Evolutionary conservation across 1,140 invertebrate species (phyloP).

Genomic region (Colletes latitarsis): DNA sequence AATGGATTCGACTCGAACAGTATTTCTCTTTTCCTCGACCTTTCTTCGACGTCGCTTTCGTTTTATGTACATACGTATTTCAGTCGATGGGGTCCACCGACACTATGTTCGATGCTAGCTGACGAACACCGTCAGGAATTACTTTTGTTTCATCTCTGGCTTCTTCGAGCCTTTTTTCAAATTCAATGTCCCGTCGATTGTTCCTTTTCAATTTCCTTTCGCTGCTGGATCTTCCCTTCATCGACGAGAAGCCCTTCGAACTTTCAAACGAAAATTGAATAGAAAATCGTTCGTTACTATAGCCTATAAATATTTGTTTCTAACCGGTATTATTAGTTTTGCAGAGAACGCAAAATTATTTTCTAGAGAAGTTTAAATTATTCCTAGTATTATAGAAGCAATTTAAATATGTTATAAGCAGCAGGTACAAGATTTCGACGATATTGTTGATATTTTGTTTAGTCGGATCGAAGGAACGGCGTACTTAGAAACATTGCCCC

Average conservation of each 20-base stretch:
- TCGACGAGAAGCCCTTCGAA: background rate
- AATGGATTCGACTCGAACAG: conserved; percentile 33
- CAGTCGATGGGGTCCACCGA: conserved; percentile 36
- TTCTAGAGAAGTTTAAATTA: no score
- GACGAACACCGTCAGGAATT: conserved; percentile 55
- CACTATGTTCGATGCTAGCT: conserved; percentile 52
- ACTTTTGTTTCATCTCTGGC: conserved; percentile 59
- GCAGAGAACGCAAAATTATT: no score
- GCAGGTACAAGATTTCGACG: background rate
- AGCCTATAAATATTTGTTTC: background rate
- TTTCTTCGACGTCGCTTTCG: conserved; percentile 28
- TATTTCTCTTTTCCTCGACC: conserved; percentile 48
- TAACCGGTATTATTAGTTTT: background rate
- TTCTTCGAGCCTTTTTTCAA: background rate
- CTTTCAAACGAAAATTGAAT: background rate
- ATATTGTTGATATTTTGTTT: background rate
- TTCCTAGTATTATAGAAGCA: no score
- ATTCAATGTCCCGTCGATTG: conserved; percentile 17
- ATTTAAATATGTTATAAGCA: no score
- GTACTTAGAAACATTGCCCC: background rate
- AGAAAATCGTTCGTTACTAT: background rate
- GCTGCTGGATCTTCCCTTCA: background rate
- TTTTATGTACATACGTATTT: conserved; percentile 50
- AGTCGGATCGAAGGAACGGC: background rate
- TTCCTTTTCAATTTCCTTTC: background rate